These are phyloP conservation scores for Onychomys torridus DNA, from an alignment of 2,797 vertebrate species.

Conservation along the genomic window DNA sequence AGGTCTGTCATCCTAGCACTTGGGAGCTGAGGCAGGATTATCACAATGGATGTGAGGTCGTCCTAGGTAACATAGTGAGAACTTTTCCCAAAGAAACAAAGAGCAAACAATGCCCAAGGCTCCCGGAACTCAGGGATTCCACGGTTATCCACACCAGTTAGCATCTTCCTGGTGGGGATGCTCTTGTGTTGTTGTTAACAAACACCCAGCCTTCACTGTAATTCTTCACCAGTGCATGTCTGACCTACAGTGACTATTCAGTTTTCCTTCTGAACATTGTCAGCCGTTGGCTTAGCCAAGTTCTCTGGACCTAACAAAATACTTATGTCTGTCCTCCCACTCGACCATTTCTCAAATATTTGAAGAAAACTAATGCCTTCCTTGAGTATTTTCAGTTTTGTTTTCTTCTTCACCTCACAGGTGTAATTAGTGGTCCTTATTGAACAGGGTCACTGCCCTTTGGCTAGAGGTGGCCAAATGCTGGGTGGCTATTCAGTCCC, in stretches of 20 bases:
- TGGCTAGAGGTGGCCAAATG: background rate
- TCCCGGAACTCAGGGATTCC: background rate
- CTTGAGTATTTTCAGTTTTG: background rate
- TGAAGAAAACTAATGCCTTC: background rate
- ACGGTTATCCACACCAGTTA: background rate
- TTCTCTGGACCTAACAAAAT: background rate
- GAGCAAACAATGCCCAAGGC: background rate
- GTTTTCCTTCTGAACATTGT: background rate
- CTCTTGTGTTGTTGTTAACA: background rate
- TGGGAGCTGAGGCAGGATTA: background rate
- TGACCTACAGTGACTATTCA: background rate
- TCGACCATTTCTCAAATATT: background rate
- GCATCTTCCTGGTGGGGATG: background rate
- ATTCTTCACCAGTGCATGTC: background rate
- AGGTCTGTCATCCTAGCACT: background rate
- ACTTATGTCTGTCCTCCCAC: background rate
- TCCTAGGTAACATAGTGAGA: background rate
- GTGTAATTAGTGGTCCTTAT: background rate
- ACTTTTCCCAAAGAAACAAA: background rate
- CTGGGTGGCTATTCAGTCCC: background rate
- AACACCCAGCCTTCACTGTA: background rate
- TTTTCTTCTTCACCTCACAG: background rate
- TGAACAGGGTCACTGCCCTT: background rate
- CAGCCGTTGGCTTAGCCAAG: background rate
- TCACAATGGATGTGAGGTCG: no score